phyloP scores from a whole-genome alignment of 2,113 vertebrate genomes.

The Zingel zingel region DNA sequence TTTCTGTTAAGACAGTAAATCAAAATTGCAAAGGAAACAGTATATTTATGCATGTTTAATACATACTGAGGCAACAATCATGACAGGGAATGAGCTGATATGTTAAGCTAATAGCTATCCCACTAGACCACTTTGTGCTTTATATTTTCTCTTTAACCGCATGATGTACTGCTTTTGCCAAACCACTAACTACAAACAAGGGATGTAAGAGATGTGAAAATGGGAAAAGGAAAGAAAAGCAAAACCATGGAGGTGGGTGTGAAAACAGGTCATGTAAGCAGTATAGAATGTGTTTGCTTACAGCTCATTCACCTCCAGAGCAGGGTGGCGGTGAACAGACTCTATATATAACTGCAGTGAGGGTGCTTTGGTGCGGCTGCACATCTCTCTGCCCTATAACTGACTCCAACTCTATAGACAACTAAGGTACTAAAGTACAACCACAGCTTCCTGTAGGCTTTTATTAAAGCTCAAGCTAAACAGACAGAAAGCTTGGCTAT shows the following conservation, averaged over 20 bases:
- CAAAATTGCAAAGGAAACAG: neutral
- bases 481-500: neutral
- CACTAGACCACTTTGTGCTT: slow-evolving; percentile 18
- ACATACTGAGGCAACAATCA: neutral
- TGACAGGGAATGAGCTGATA: slow-evolving; percentile 13
- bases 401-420: slow-evolving; percentile 55
- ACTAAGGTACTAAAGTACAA: slow-evolving; percentile 41
- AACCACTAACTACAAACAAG: slow-evolving; percentile 40
- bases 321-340: slow-evolving; percentile 48
- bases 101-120: neutral
- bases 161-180: neutral
- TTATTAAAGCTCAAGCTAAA: slow-evolving; percentile 22
- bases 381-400: slow-evolving; percentile 71
- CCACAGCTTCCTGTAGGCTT: slow-evolving; percentile 46
- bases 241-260: slow-evolving; percentile 30
- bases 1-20: neutral
- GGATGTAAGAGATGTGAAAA: slow-evolving; percentile 24
- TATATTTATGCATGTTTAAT: slow-evolving; percentile 7
- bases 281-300: slow-evolving; percentile 42
- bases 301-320: slow-evolving; percentile 53
- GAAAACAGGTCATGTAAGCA: slow-evolving; percentile 63
- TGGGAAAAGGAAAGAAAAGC: slow-evolving; percentile 25
- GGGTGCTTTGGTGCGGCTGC: slow-evolving; percentile 67
- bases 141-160: slow-evolving; percentile 20
- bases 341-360: slow-evolving; percentile 73